phyloP scores from a whole-genome alignment of 1,140 invertebrate species.

The Drosophila nasuta region DNA sequence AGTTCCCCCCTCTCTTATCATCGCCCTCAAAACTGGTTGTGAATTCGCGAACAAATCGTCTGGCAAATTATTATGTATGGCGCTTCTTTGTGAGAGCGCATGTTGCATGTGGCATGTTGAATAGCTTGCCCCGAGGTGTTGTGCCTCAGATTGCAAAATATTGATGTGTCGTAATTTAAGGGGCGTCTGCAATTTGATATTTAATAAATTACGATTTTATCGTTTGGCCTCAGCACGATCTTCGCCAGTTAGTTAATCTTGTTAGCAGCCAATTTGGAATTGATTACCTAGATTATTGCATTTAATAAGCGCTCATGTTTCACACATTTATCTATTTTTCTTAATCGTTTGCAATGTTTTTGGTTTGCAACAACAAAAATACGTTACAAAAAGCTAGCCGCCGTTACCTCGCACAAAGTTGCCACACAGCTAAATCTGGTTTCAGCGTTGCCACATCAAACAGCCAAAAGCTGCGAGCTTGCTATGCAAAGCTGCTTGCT shows the following conservation, averaged over 20 bases:
- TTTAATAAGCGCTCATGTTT: neutral
- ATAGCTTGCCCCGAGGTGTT: constrained; percentile 70
- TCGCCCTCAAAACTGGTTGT: constrained; percentile 47
- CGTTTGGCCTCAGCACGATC: constrained; percentile 44
- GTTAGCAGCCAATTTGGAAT: constrained; percentile 58
- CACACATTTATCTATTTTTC: neutral
- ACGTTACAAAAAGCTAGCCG: neutral
- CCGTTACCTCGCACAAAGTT: constrained; percentile 8
- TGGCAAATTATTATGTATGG: constrained; percentile 79
- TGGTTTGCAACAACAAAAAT: neutral
- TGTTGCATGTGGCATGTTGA: constrained; percentile 36
- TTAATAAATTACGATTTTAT: constrained; percentile 63
- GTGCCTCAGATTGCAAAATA: constrained; percentile 74
- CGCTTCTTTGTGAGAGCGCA: constrained; percentile 25
- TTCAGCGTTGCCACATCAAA: neutral
- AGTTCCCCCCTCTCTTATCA: neutral
- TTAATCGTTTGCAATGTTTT: neutral
- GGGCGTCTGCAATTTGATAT: constrained; percentile 73
- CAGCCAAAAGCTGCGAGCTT: neutral
- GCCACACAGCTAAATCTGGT: neutral
- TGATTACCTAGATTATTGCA: neutral
- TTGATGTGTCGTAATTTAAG: constrained; percentile 51
- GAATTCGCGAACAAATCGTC: constrained; percentile 74
- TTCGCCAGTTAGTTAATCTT: constrained; percentile 42
- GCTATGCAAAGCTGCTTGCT: neutral